Evolutionary conservation across 2,797 vertebrate genomes (phyloP).

Genomic region (Australoheros facetus): DNA sequence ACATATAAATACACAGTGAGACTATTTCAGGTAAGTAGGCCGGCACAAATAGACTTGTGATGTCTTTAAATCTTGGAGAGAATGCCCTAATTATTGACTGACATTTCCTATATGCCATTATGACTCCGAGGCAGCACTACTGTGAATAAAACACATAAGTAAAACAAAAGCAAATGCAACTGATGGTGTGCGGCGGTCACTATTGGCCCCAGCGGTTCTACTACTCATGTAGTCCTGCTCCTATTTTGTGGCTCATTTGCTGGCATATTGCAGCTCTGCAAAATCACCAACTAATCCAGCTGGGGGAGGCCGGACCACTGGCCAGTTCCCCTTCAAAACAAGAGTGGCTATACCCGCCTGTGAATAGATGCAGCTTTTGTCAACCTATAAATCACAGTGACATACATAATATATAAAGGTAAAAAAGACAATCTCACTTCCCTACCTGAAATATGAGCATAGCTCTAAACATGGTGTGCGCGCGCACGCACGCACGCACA

Average conservation of each 20-base stretch:
- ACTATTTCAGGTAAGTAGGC: slow-evolving; percentile 42
- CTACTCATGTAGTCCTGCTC: slow-evolving; percentile 43
- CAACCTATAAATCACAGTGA: slow-evolving; percentile 65
- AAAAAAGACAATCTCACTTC: slow-evolving; percentile 36
- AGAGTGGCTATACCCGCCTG: slow-evolving; percentile 11
- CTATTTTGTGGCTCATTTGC: slow-evolving; percentile 71
- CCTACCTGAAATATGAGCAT: slow-evolving; percentile 49
- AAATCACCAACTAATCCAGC: slow-evolving; percentile 41
- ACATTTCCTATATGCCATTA: neutral
- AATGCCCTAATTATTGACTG: neutral
- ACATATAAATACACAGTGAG: slow-evolving; percentile 29
- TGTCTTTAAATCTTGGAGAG: neutral
- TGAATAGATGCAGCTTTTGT: slow-evolving; percentile 31
- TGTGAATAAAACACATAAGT: slow-evolving; percentile 14
- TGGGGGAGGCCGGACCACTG: slow-evolving; percentile 9
- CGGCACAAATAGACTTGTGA: neutral
- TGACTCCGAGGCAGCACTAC: neutral
- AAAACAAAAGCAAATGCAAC: slow-evolving; percentile 9
- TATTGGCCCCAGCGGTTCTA: slow-evolving; percentile 36
- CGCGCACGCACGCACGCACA: neutral
- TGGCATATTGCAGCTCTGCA: slow-evolving; percentile 56
- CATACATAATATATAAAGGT: slow-evolving; percentile 52
- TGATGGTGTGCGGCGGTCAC: slow-evolving; percentile 26
- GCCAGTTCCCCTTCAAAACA: slow-evolving; percentile 7
- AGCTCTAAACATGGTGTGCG: slow-evolving; percentile 20